Percentiles rank a stretch among this genome's conserved stretches.
phyloP scores from a whole-genome alignment of 1,140 invertebrate genomes.

The Berghia stephanieae region DNA sequence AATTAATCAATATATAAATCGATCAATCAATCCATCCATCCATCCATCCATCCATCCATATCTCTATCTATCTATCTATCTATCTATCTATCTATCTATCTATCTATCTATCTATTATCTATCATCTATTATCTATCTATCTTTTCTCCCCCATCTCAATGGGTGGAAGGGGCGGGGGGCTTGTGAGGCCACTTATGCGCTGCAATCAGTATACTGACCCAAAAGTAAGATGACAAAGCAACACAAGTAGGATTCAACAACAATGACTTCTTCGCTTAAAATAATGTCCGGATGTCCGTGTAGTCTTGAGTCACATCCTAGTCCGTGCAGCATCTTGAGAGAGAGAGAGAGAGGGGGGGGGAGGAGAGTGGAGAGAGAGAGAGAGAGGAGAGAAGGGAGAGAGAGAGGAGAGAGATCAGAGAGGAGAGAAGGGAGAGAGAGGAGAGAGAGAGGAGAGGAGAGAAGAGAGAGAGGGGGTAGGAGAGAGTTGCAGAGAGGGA shows the following conservation, averaged over 20 bases:
- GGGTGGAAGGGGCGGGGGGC: background rate
- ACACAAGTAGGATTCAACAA: background rate
- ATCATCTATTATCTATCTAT: no score
- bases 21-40: no score
- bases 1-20: no score
- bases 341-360: background rate
- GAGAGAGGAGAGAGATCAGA: background rate
- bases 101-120: background rate
- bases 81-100: background rate
- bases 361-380: background rate
- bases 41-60: no score
- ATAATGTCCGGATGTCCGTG: background rate
- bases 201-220: background rate
- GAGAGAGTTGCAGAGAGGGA: no score
- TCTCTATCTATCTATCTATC: no score
- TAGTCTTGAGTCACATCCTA: background rate
- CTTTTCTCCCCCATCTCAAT: background rate
- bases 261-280: background rate
- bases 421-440: background rate
- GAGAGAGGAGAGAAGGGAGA: background rate
- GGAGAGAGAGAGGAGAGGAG: background rate
- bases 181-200: background rate
- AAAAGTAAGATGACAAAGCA: background rate
- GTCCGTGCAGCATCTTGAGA: background rate
- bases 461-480: no score